Conservation (phyloP, 2,113 vertebrate genomes). For the Raja brachyura region DNA sequence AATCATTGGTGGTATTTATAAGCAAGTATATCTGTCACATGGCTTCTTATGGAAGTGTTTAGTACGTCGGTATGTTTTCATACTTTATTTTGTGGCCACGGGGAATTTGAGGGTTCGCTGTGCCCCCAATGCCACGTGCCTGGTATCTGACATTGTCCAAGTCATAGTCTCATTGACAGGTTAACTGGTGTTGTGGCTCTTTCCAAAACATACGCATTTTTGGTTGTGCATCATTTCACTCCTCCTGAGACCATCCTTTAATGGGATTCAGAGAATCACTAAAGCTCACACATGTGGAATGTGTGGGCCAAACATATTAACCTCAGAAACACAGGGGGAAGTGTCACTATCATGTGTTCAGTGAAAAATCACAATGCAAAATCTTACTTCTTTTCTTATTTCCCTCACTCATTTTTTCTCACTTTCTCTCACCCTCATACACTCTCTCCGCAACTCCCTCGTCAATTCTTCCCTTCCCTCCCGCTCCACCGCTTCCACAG, state of each 20-base stretch:
- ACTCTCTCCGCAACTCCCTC: too few species aligned
- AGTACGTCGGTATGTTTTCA: slow-evolving; percentile 34
- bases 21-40: slow-evolving; percentile 6
- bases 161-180: too few species aligned
- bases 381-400: not conserved
- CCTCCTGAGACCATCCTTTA: too few species aligned
- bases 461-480: too few species aligned
- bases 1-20: slow-evolving; percentile 20
- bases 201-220: not conserved
- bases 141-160: not conserved
- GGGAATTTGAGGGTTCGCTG: not conserved
- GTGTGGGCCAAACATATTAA: not conserved
- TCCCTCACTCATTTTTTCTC: not conserved
- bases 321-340: too few species aligned
- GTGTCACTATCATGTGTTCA: too few species aligned
- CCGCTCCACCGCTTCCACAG: too few species aligned
- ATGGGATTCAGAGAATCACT: not conserved
- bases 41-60: slow-evolving; percentile 33
- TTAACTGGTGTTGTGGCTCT: not conserved
- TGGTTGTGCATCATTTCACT: not conserved
- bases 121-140: not conserved
- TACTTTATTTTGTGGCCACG: slow-evolving; percentile 4
- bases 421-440: not conserved
- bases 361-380: too few species aligned
- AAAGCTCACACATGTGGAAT: too few species aligned